Percentiles rank a stretch among this genome's conserved stretches.
Evolutionary conservation across 2,113 vertebrate genomes (phyloP).

Genomic region (Dendropsophus ebraccatus): DNA sequence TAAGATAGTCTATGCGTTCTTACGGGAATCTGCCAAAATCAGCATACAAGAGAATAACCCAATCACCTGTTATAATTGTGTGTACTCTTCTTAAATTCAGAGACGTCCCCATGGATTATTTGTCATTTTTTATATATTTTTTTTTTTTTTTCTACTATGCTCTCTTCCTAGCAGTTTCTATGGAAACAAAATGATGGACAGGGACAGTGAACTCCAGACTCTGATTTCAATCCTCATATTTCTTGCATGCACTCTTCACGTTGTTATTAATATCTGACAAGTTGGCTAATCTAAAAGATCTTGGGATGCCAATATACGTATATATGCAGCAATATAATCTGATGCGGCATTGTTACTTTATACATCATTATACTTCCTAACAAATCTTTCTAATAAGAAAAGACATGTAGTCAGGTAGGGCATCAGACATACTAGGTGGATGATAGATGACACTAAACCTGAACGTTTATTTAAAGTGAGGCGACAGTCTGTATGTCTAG

Average conservation of each 20-base stretch:
- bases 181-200: slow-evolving; percentile 29
- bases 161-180: slow-evolving; percentile 17
- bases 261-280: slow-evolving; percentile 8
- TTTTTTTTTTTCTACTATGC: neutral
- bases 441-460: neutral
- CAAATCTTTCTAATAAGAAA: too few species aligned
- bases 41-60: neutral
- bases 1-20: too few species aligned
- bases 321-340: neutral
- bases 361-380: too few species aligned
- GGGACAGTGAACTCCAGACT: neutral
- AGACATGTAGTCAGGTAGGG: too few species aligned
- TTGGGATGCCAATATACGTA: neutral
- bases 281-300: neutral
- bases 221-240: neutral
- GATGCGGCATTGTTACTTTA: neutral
- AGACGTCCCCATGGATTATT: neutral
- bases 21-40: too few species aligned
- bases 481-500: too few species aligned
- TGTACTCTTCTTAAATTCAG: neutral
- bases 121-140: neutral
- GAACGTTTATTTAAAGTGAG: too few species aligned
- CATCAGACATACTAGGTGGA: neutral
- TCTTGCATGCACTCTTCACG: neutral
- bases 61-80: neutral